These are phyloP conservation scores for Fringilla coelebs DNA, from an alignment of 2,797 vertebrate species.

Conservation along the genomic window DNA sequence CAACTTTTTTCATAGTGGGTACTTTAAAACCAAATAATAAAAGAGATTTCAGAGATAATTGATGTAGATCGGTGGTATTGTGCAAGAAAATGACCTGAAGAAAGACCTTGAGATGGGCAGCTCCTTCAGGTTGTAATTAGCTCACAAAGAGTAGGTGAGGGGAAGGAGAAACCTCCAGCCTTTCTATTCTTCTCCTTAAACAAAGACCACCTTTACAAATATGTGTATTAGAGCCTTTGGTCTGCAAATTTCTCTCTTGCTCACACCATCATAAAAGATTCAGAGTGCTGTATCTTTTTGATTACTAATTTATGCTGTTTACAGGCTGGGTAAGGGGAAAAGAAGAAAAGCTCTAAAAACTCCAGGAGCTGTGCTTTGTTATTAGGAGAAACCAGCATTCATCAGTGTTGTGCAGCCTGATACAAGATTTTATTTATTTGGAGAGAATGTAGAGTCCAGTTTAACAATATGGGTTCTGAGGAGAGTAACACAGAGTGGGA, in stretches of 20 bases:
- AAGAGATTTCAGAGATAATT: slow-evolving; percentile 45
- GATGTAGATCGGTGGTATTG: not conserved
- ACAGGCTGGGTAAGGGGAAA: not conserved
- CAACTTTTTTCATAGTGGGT: slow-evolving; percentile 24
- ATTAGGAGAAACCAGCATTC: not conserved
- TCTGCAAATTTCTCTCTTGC: slow-evolving; percentile 36
- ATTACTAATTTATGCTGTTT: slow-evolving; percentile 66
- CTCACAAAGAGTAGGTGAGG: slow-evolving; percentile 43
- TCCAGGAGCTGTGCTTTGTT: slow-evolving; percentile 17
- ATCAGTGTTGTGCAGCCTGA: not conserved
- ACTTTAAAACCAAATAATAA: slow-evolving; percentile 56
- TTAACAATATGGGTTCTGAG: not conserved
- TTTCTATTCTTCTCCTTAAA: slow-evolving; percentile 51
- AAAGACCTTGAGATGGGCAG: slow-evolving; percentile 21
- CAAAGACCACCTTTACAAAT: slow-evolving; percentile 58
- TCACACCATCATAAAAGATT: slow-evolving; percentile 56
- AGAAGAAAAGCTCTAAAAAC: slow-evolving; percentile 11
- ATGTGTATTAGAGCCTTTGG: slow-evolving; percentile 31
- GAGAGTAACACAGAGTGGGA: not conserved
- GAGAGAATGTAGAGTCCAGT: not conserved
- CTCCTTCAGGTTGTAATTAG: slow-evolving; percentile 57
- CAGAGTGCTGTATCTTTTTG: slow-evolving; percentile 56
- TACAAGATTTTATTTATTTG: not conserved
- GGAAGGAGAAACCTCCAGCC: slow-evolving; percentile 18
- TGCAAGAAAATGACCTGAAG: slow-evolving; percentile 37